phyloP scores from a whole-genome alignment of 1,140 invertebrate species.

The Drosophila miranda region DNA sequence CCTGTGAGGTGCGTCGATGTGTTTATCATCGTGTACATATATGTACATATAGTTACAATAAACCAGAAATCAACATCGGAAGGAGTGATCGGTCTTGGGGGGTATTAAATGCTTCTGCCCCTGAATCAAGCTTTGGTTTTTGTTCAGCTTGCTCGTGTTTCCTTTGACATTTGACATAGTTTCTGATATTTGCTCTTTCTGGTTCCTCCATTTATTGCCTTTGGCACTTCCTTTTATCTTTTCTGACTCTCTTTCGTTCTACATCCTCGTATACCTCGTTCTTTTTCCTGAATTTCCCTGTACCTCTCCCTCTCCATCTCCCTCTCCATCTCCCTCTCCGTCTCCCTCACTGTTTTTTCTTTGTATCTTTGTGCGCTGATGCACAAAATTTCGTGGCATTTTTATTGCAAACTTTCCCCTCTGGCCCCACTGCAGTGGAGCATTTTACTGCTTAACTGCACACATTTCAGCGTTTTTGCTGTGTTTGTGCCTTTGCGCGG shows the following conservation, averaged over 20 bases:
- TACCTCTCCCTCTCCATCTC: background rate
- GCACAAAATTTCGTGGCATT: constrained; percentile 31
- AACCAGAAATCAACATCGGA: no score
- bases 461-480: constrained; percentile 39
- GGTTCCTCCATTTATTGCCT: constrained; percentile 22
- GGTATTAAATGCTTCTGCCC: no score
- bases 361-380: constrained; percentile 27
- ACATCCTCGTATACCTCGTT: no score
- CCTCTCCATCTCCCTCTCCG: background rate
- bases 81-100: no score
- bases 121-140: no score
- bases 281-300: background rate
- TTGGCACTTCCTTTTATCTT: constrained; percentile 15
- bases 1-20: no score
- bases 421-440: background rate
- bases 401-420: constrained; percentile 9
- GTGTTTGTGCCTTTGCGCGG: constrained; percentile 43
- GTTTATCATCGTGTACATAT: no score
- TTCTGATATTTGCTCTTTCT: background rate
- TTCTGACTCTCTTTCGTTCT: background rate
- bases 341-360: constrained; percentile 1
- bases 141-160: no score
- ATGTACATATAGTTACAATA: no score
- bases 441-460: constrained; percentile 32
- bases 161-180: no score